Base-by-base conservation (phyloP, 2,113 vertebrate genomes). In the Cyprinus carpio region DNA sequence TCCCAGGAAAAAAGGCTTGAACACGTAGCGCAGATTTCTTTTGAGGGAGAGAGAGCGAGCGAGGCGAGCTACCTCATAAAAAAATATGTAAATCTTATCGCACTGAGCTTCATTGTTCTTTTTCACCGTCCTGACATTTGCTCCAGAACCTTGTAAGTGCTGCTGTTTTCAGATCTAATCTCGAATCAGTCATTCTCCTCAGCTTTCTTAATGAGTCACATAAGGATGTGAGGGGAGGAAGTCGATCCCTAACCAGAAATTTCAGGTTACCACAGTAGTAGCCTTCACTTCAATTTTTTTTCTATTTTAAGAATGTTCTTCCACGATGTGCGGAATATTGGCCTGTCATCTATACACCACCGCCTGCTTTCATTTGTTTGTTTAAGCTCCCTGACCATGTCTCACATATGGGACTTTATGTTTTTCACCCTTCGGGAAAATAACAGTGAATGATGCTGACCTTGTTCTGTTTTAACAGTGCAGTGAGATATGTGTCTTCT, bases 21-120 rank as follows among this genome's bases (percentile, higher is more conserved):
- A 75, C 58, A 80, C 58, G 34, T 58, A 64, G 62, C 65, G 81
- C 91, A 86, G 77, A 86, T 81, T 78, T 82, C 81, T 82, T 54
- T 5, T 49, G 64, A 69, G 43, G 72, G 82, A 56, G 58, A 76
- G 84, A 15, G 77, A n/a, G 77, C 9, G 77, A 27, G 83, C 84
- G 86, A 88, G 81, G 87, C 90, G 74, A 83, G 86, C 79, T 23
- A 62, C 25, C 79, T 86, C 77, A 85, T 91, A 84, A 90, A 90
- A 72, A 82, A 65, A 71, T 82, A 46, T 69, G 65, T 72, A 56
- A 82, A 82, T 71, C 81, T 51, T 72, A 69, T 72, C 46, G 64
- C 79, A 46, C n/a, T 46, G 11, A 65, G 43, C 62, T 49, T 65
- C 79, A 67, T 67, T 81, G 79, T 81, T 49, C 62, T 81, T 67